Evolutionary conservation across 2,113 vertebrate genomes (phyloP).

Genomic region (Nanger granti): DNA sequence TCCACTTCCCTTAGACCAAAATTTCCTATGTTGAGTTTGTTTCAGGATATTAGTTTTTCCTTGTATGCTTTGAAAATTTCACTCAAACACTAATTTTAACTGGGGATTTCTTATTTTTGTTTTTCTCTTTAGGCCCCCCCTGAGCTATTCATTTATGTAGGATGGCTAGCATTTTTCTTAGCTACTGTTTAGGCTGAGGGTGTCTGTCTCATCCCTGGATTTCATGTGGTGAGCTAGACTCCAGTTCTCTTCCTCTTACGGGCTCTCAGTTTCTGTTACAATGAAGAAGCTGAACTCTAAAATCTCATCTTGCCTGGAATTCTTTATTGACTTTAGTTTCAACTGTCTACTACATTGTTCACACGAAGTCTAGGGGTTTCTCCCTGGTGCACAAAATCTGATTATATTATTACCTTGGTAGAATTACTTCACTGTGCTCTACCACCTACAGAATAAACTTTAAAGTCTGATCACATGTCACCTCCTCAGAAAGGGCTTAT

Average conservation of each 20-base stretch:
- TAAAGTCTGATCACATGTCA: not conserved
- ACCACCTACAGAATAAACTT: not conserved
- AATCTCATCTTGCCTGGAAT: not conserved
- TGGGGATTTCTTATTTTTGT: not conserved
- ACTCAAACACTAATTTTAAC: not conserved
- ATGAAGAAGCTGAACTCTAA: conserved; percentile 1
- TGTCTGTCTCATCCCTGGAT: not conserved
- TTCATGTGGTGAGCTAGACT: not conserved
- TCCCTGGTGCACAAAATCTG: not conserved
- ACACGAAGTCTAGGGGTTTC: not conserved
- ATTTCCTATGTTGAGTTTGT: not conserved
- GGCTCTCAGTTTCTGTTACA: not conserved
- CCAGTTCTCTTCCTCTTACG: not conserved
- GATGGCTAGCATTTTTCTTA: not conserved
- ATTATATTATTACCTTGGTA: conserved; percentile 13
- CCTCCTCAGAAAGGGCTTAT: conserved; percentile 8
- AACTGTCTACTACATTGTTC: not conserved
- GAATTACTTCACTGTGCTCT: conserved; percentile 11
- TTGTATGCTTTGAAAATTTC: conserved; percentile 8
- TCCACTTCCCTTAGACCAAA: not conserved
- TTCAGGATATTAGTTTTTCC: not conserved
- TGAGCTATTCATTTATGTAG: not conserved
- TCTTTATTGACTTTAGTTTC: not conserved
- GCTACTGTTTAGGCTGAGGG: not conserved
- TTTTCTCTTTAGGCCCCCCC: not conserved